Evolutionary conservation across 2,797 vertebrate genomes (phyloP).

Genomic region (Nyctalus aviator): DNA sequence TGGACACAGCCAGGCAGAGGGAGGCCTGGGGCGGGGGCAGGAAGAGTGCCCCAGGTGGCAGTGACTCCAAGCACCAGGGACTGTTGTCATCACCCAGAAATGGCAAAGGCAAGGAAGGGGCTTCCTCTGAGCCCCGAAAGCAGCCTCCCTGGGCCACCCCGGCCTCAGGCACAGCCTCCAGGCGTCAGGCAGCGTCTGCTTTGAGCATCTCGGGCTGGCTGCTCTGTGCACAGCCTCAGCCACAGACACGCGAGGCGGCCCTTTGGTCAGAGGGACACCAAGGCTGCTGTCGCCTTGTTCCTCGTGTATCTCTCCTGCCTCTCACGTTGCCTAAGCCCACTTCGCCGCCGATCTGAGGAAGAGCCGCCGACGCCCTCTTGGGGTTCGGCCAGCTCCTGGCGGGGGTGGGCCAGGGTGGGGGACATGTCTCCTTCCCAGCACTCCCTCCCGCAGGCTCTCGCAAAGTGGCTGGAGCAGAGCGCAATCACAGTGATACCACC

Average conservation of each 20-base stretch:
- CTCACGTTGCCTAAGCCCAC: background rate
- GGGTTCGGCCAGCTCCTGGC: background rate
- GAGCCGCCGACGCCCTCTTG: background rate
- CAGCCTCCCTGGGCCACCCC: accelerated
- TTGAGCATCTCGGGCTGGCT: accelerated
- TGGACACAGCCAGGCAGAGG: background rate
- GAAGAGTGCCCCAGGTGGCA: accelerated
- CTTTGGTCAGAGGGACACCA: too few species aligned
- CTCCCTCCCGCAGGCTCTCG: background rate
- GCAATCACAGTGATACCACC: too few species aligned
- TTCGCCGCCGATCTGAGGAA: background rate
- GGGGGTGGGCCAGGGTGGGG: background rate
- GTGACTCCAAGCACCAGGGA: accelerated
- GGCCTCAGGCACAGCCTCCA: background rate
- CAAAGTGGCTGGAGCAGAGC: background rate
- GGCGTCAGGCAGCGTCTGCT: accelerated
- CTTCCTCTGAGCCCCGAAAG: background rate
- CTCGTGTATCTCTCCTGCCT: background rate
- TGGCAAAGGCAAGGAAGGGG: background rate
- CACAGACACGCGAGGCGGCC: accelerated
- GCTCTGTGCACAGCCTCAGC: background rate
- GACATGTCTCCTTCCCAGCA: accelerated
- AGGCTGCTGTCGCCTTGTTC: background rate
- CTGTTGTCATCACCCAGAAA: background rate
- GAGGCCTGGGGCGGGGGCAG: too few species aligned